Conservation (phyloP, 2,797 vertebrate genomes). For the Melanotaenia pygmaea region DNA sequence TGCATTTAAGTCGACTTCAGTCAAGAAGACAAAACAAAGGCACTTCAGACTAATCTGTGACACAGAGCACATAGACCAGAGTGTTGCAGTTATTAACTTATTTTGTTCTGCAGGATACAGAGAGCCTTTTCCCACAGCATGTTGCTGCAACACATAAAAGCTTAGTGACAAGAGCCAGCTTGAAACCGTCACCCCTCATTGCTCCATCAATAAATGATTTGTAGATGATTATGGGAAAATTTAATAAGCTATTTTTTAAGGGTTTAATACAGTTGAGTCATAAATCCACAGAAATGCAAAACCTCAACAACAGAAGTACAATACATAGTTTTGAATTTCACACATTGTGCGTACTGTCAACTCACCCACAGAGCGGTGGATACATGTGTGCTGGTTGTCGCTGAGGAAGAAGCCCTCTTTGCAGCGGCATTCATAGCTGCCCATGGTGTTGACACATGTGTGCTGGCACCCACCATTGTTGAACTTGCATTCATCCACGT, state of each 20-base stretch:
- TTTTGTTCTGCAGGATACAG: conserved; percentile 82
- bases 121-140: conserved; percentile 86
- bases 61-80: conserved; percentile 77
- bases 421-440: conserved; percentile 96
- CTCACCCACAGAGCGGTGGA: conserved; percentile 96
- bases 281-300: conserved; percentile 25
- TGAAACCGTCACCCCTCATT: conserved; percentile 82
- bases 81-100: conserved; percentile 82
- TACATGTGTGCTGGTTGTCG: conserved; percentile 98
- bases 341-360: conserved; percentile 25
- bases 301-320: background rate
- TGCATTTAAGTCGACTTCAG: conserved; percentile 73
- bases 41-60: conserved; percentile 80
- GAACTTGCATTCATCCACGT: conserved; percentile 93
- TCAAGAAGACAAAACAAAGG: conserved; percentile 71
- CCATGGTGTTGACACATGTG: conserved; percentile 92
- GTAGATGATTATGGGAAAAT: conserved; percentile 75
- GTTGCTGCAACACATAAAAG: conserved; percentile 74
- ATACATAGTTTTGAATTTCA: background rate
- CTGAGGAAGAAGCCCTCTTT: conserved; percentile 97
- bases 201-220: conserved; percentile 74
- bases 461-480: conserved; percentile 99
- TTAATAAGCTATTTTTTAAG: conserved; percentile 60
- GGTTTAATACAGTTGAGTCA: conserved; percentile 36
- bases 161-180: conserved; percentile 74